Base-by-base conservation (phyloP, 2,797 vertebrate genomes). In the Phataginus tricuspis region DNA sequence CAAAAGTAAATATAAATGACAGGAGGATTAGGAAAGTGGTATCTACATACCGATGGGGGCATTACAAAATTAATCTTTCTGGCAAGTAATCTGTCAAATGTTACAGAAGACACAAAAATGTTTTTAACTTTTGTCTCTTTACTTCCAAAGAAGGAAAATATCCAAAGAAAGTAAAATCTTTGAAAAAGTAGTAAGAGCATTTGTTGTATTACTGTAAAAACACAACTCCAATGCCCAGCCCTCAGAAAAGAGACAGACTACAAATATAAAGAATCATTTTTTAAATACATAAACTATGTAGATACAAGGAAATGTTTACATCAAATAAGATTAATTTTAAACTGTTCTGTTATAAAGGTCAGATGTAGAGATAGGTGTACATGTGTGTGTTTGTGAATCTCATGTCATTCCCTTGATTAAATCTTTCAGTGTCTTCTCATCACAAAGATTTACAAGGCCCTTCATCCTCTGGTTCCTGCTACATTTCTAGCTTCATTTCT, bases 241-340 rank as follows among this genome's bases (percentile, higher is more conserved):
- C 9, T 8, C 29, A n/a, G 29, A 75, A 27, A 69, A 83, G 21
- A 34, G 61, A 78, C 4, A 83, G 71, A 51, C 59, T 49, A 75
- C 13, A 86, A 63, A 86, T 27, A 78, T 6, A 23, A 88, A 87
- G 31, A 83, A 71, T 0, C n/a, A 94, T 72, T 90, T 80, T 34
- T 19, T 75, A 92, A 90, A 49, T 42, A 53, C 3, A 34, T 66
- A 85, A 84, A 63, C 63, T 82, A 87, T 2, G 11, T 0, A 51
- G 18, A 88, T 25, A 89, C 4, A 39, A 78, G 37, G 18, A 89
- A 92, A 63, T 34, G 14, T 37, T 92, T 75, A 15, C 2, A 27
- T 68, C 94, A 74, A 90, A 69, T 79, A 83, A 87, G 9, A 94
- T 71, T 61, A 93, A 63, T 64, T 75, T 68, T 61, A 74, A 95